A percentile compares a stretch with the other conserved stretches of the same genome.
Evolutionary conservation across 92 coral and sea anemone species (phyloP).

Genomic region (Zoanthus sociatus): DNA sequence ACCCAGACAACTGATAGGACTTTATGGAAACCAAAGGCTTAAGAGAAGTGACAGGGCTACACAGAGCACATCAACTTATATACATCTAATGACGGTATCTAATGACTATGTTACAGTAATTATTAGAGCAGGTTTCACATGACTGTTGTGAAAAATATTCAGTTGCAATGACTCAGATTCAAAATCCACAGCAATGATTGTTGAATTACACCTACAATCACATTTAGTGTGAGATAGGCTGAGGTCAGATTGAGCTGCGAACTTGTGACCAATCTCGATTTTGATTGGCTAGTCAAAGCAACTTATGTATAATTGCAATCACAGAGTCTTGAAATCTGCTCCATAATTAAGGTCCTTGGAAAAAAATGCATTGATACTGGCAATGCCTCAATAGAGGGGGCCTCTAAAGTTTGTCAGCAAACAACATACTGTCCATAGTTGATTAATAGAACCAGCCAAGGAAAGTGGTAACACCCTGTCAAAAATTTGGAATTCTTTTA

Average conservation of each 20-base stretch:
- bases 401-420: slow-evolving; percentile 55
- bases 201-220: slow-evolving; percentile 18
- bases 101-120: background rate
- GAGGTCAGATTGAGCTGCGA: slow-evolving; percentile 20
- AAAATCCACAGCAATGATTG: slow-evolving; percentile 15
- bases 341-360: slow-evolving; percentile 2
- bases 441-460: slow-evolving; percentile 44
- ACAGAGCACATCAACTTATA: background rate
- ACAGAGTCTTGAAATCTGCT: slow-evolving; percentile 19
- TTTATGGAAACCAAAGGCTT: background rate
- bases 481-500: slow-evolving; percentile 49
- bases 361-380: slow-evolving; percentile 15
- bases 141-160: slow-evolving; percentile 13
- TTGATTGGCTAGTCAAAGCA: slow-evolving; percentile 17
- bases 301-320: slow-evolving; percentile 23
- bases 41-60: background rate
- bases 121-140: background rate
- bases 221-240: slow-evolving; percentile 22
- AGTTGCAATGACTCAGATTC: slow-evolving; percentile 25
- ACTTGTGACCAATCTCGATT: slow-evolving; percentile 14
- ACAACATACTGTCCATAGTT: slow-evolving; percentile 46
- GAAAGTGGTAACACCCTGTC: slow-evolving; percentile 54
- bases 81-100: background rate
- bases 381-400: slow-evolving; percentile 41
- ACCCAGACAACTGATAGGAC: background rate